Evolutionary conservation across 2,888 invertebrate genomes (phyloP).

Genomic region (Plebejus argus): DNA sequence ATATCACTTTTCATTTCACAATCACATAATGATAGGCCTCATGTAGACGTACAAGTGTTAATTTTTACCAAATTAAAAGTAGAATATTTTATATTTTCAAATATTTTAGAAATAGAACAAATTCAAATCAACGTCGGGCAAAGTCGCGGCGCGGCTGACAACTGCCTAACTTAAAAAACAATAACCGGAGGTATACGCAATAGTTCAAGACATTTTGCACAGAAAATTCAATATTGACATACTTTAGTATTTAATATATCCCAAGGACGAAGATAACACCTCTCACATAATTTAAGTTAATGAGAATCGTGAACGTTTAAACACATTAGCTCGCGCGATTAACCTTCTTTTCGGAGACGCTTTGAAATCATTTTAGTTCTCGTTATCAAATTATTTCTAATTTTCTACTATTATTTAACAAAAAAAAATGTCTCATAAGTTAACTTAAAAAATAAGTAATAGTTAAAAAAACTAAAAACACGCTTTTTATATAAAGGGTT

Average conservation of each 20-base stretch:
- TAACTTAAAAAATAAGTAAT: too few species aligned
- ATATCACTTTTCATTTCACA: not conserved
- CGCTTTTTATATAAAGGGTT: too few species aligned
- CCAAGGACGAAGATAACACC: not conserved
- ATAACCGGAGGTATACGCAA: conserved; percentile 28
- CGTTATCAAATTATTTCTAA: too few species aligned
- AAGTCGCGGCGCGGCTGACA: conserved; percentile 13
- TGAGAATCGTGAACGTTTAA: conserved; percentile 17
- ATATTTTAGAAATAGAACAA: not conserved
- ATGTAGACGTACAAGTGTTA: too few species aligned
- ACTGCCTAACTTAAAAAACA: conserved; percentile 21
- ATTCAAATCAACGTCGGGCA: conserved; percentile 5
- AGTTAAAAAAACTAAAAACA: too few species aligned
- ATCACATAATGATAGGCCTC: not conserved
- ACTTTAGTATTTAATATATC: not conserved
- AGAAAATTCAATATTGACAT: conserved; percentile 22
- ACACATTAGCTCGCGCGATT: not conserved
- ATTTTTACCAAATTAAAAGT: too few species aligned
- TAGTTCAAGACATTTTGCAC: conserved; percentile 11
- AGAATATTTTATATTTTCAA: too few species aligned
- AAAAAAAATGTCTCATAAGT: too few species aligned
- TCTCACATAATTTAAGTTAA: conserved; percentile 14
- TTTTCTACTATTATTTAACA: too few species aligned
- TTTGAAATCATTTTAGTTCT: too few species aligned
- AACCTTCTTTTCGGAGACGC: not conserved